Base-by-base conservation (phyloP, 2,888 invertebrate genomes). In the Oscheius sp. region DNA sequence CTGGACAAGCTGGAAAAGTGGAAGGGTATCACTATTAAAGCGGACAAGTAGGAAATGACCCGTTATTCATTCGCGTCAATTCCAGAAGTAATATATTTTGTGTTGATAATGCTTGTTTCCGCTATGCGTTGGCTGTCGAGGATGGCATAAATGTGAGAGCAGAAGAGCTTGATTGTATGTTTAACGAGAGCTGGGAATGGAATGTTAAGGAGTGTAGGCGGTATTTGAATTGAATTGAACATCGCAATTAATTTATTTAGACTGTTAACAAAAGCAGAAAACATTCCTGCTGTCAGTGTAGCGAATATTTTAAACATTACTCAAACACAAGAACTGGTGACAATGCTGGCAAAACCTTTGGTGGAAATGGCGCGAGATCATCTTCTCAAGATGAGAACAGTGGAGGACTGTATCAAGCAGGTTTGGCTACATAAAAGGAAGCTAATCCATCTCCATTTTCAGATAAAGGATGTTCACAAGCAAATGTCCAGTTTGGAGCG, bases 31-130 rank as follows among this genome's bases (percentile, higher is more conserved):
- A 18, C 16, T 16, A 59, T 59, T 6, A 59, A 35, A 35, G 59
- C 59, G 2, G 59, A 59, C 16, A 59, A 21, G 59, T 29, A 29
- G 7, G 27, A 29, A 13, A 16, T 18, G 9, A 2, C 2, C n/a
- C 25, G 1, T 12, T 56, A 5, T 56, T 2, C 2, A 9, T 13
- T 16, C 13, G 3, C 2, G 16, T 7, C n/a, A n/a, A 29, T 27
- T 68, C 25, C 7, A 68, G 68, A 9, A 35, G 16, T 13, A 68
- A 27, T 12, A 27, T 55, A 13, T 68, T 53, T 41, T 68, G 29
- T n/a, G 52, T 53, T 53, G 68, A 68, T 25, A 68, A 55, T 25
- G 68, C 52, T 6, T 35, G 68, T 18, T 68, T 68, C 35, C 68
- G 68, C 6, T 68, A 25, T 25, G 41, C 21, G 16, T 29, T 55